Percentiles rank a stretch among this genome's conserved stretches.
phyloP scores from a whole-genome alignment of 1,140 invertebrate genomes.

The Nautilus pompilius region DNA sequence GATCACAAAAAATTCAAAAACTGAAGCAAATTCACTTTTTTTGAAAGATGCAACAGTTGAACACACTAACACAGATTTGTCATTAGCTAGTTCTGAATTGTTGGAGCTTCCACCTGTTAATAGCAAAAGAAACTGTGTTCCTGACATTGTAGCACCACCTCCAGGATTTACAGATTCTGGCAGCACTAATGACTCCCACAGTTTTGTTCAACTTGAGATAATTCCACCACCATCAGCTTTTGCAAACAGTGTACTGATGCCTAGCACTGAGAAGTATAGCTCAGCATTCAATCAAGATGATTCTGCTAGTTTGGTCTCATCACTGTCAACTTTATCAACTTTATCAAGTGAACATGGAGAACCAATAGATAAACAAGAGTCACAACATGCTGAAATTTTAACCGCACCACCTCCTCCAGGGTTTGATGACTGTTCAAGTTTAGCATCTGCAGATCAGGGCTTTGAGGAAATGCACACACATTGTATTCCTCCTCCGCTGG shows the following conservation, averaged over 20 bases:
- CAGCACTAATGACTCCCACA: neutral
- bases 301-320: constrained; percentile 40
- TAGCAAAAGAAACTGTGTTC: too few species aligned
- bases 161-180: constrained; percentile 33
- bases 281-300: constrained; percentile 30
- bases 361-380: neutral
- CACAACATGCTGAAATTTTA: constrained; percentile 33
- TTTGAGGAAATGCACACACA: constrained; percentile 17
- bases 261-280: constrained; percentile 13
- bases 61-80: constrained; percentile 35
- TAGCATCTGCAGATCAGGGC: constrained; percentile 6
- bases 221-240: constrained; percentile 42
- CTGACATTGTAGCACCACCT: constrained; percentile 22
- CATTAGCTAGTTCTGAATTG: too few species aligned
- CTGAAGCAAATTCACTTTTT: neutral
- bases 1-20: neutral
- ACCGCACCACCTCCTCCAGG: constrained; percentile 41
- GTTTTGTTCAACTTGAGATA: constrained; percentile 35
- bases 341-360: constrained; percentile 40
- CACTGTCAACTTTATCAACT: constrained; percentile 43
- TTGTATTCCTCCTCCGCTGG: constrained; percentile 35
- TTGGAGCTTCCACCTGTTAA: too few species aligned
- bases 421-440: constrained; percentile 25
- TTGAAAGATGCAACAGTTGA: constrained; percentile 33
- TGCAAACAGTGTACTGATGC: constrained; percentile 11